These are phyloP conservation scores for Temnothorax longispinosus DNA, from an alignment of 1,140 invertebrate species.

Conservation along the genomic window DNA sequence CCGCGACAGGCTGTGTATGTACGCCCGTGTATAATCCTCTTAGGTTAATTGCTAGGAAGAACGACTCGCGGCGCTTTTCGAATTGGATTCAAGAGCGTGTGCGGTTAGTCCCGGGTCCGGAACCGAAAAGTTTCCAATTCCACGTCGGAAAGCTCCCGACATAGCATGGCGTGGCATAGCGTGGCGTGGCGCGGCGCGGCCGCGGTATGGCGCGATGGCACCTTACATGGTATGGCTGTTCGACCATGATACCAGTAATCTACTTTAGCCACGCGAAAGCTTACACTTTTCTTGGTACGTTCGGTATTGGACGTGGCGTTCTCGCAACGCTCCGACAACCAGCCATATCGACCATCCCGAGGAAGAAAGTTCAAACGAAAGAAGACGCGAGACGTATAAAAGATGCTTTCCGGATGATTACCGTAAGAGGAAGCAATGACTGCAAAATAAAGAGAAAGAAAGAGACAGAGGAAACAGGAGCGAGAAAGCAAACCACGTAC, in stretches of 20 bases:
- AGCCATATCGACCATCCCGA: conserved; percentile 30
- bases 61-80: conserved; percentile 64
- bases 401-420: conserved; percentile 62
- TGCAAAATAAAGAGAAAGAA: conserved; percentile 30
- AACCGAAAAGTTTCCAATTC: conserved; percentile 64
- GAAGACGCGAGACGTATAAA: conserved; percentile 36
- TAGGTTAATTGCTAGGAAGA: conserved; percentile 69
- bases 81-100: conserved; percentile 53
- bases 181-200: conserved; percentile 14
- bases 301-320: background rate
- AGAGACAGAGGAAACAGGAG: conserved; percentile 24
- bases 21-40: conserved; percentile 66
- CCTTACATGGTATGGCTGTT: conserved; percentile 35
- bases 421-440: conserved; percentile 31
- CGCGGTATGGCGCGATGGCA: conserved; percentile 21
- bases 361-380: conserved; percentile 41
- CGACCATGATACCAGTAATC: conserved; percentile 56
- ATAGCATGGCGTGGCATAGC: background rate
- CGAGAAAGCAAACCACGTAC: background rate
- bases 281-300: conserved; percentile 33
- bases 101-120: background rate
- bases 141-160: conserved; percentile 28
- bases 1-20: conserved; percentile 48
- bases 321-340: background rate
- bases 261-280: conserved; percentile 56